Evolutionary conservation across 1,140 invertebrate genomes (phyloP).

Genomic region (Lepidurus apus): DNA sequence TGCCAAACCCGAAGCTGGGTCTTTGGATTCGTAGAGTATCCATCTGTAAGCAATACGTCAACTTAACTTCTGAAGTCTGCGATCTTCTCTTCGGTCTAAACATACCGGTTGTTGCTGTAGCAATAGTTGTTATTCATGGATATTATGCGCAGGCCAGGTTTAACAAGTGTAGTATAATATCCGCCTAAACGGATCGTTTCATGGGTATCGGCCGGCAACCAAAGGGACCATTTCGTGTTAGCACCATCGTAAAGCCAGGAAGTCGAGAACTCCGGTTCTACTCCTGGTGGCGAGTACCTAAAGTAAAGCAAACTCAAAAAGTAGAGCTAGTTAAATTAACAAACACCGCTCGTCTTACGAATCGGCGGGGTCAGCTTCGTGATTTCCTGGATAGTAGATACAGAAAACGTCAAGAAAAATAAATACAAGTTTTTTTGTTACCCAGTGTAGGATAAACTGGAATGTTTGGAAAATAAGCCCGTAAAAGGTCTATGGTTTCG

Average conservation of each 20-base stretch:
- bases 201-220: constrained; percentile 58
- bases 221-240: constrained; percentile 57
- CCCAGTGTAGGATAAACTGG: constrained; percentile 61
- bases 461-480: constrained; percentile 56
- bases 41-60: constrained; percentile 49
- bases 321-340: not conserved
- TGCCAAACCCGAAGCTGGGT: constrained; percentile 55
- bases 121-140: constrained; percentile 68
- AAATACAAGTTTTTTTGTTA: not conserved
- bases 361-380: constrained; percentile 81
- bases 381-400: constrained; percentile 59
- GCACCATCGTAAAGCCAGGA: constrained; percentile 62
- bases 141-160: constrained; percentile 62
- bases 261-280: constrained; percentile 39
- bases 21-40: constrained; percentile 55
- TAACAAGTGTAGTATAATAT: constrained; percentile 60
- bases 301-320: not conserved
- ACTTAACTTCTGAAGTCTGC: not conserved
- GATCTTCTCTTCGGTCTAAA: constrained; percentile 39
- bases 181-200: constrained; percentile 58
- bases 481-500: constrained; percentile 54
- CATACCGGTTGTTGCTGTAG: constrained; percentile 63
- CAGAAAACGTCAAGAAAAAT: not conserved
- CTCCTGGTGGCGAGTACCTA: constrained; percentile 45
- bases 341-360: constrained; percentile 52